These are phyloP conservation scores for Cossypha heuglini DNA, from an alignment of 2,797 vertebrate species.

Conservation along the genomic window DNA sequence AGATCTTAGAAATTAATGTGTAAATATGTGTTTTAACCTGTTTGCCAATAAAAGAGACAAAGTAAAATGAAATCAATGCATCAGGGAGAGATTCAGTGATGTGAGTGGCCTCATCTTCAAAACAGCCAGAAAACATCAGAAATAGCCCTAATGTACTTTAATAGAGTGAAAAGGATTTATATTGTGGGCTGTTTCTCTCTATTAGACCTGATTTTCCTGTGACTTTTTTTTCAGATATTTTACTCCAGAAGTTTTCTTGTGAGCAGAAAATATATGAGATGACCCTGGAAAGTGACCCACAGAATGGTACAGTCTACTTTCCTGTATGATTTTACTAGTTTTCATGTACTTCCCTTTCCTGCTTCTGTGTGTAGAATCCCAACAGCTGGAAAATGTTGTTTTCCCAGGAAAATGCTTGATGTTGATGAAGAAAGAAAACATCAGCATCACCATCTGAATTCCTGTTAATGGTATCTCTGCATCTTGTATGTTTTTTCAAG, in stretches of 20 bases:
- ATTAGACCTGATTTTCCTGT: neutral
- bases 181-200: neutral
- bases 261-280: neutral
- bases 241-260: neutral
- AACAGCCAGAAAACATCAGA: neutral
- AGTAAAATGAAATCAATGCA: conserved; percentile 29
- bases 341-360: neutral
- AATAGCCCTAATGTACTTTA: neutral
- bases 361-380: neutral
- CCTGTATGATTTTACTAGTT: neutral
- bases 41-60: conserved; percentile 34
- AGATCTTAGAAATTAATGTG: conserved; percentile 31
- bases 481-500: neutral
- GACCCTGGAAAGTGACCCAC: neutral
- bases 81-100: neutral
- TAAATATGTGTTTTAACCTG: conserved; percentile 39
- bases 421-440: neutral
- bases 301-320: neutral
- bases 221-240: neutral
- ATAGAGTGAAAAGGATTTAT: neutral
- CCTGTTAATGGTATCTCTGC: neutral
- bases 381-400: neutral
- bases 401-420: neutral
- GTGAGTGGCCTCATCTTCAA: neutral
- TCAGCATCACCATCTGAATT: neutral